Base-by-base conservation (phyloP, 2,888 invertebrate species). In the Toxonevra muliebris region DNA sequence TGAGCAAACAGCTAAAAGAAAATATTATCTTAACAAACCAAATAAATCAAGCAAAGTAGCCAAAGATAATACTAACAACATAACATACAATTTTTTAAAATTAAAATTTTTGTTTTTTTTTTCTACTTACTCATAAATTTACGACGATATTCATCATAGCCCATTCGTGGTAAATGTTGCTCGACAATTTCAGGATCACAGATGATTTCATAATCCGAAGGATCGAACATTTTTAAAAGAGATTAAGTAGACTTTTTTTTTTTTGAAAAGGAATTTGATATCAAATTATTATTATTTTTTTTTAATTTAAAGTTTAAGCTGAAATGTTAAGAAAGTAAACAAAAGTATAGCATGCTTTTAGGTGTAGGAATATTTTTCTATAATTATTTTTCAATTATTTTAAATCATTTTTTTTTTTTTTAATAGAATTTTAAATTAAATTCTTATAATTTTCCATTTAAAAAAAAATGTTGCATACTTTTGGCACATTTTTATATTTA, bases 121-220 rank as follows among this genome's bases (percentile, higher is more conserved):
- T 30, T 11, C 5, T n/a, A 73, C 77, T 78, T 61, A 78, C 78
- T 74, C 69, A 76, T 76, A 73, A 78, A 78, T 68, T 73, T 75
- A 15, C 71, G 72, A n/a, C 78, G 74, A 60, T 76, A 78, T 12
- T 77, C 77, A 65, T 78, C 78, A 65, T 78, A 78, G n/a, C 73
- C 73, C 70, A 73, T 68, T 9, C 61, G 15, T 55, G 57, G 66
- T 42, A 72, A 50, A 15, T 69, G 66, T 43, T 43, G 50, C 41
- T 63, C 68, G 12, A 68, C 20, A 5, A 65, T 64, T 1, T 65
- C 60, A 11, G 67, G 42, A n/a, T 69, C 70, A n/a, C 65, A 65
- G 30, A 66, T 45, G n/a, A 73, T 69, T 55, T 74, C 79, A 70
- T 77, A 77, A 71, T 80, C 76, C 59, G 63, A 71, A 5, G 82